Evolutionary conservation across 2,888 invertebrate species (phyloP).

Genomic region (Papilio protenor): DNA sequence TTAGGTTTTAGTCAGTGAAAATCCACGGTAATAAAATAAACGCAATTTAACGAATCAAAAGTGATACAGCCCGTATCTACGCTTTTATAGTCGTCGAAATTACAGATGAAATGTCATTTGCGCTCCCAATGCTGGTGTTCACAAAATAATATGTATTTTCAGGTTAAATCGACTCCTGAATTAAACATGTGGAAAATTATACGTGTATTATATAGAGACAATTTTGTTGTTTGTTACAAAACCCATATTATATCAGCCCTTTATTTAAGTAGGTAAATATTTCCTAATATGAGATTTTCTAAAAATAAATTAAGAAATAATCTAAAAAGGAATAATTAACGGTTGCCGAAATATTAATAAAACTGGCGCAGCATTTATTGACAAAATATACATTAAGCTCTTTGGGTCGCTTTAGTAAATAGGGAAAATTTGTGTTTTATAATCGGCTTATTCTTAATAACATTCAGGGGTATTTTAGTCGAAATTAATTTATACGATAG

Average conservation of each 20-base stretch:
- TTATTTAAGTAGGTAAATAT: no score
- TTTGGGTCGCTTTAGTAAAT: slow-evolving; percentile 24
- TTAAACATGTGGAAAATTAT: slow-evolving; percentile 8
- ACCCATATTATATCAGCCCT: not conserved
- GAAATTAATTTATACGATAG: slow-evolving; percentile 16
- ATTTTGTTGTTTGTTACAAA: not conserved
- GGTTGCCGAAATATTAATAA: not conserved
- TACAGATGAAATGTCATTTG: slow-evolving; percentile 32
- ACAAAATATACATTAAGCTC: slow-evolving; percentile 22
- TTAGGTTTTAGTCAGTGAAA: not conserved
- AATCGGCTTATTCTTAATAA: slow-evolving; percentile 32
- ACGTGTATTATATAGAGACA: not conserved
- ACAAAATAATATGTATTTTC: slow-evolving; percentile 18
- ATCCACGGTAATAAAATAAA: not conserved
- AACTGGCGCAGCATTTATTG: slow-evolving; percentile 12
- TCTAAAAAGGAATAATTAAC: not conserved
- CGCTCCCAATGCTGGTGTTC: not conserved
- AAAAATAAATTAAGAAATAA: not conserved
- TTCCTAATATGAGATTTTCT: no score
- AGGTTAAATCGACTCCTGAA: slow-evolving; percentile 16
- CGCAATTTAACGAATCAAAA: not conserved
- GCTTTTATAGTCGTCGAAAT: slow-evolving; percentile 22
- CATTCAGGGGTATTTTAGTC: slow-evolving; percentile 21
- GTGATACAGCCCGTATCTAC: slow-evolving; percentile 9
- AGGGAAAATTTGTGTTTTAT: slow-evolving; percentile 29